Conservation (phyloP, 2,113 vertebrate genomes). For the Tretioscincus oriximinensis region DNA sequence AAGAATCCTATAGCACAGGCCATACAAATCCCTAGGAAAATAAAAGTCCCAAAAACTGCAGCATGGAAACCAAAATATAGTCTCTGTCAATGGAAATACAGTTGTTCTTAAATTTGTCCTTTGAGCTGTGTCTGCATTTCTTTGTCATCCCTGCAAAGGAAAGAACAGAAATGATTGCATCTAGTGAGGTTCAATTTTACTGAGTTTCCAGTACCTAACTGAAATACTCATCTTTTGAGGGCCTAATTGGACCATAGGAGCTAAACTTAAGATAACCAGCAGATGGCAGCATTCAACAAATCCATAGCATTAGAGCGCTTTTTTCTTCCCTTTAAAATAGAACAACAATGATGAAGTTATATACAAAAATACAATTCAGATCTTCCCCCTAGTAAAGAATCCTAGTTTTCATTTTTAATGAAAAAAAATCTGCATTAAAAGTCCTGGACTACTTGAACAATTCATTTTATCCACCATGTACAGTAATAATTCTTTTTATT, state of each 20-base stretch:
- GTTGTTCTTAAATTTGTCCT: too few species aligned
- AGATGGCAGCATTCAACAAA: conserved; percentile 69
- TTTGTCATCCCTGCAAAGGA: neutral
- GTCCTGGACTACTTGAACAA: neutral
- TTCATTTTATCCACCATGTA: neutral
- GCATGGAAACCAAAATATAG: too few species aligned
- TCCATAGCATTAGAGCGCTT: neutral
- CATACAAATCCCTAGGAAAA: too few species aligned
- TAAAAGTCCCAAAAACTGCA: too few species aligned
- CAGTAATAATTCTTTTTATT: neutral
- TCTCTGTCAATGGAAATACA: too few species aligned
- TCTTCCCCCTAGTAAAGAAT: neutral
- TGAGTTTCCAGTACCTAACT: too few species aligned
- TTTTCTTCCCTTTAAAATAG: neutral
- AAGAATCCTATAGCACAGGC: too few species aligned
- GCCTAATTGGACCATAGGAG: neutral
- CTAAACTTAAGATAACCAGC: conserved; percentile 40
- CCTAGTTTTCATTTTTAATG: too few species aligned
- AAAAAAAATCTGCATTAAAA: neutral
- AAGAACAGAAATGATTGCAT: neutral
- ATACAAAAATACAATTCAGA: neutral
- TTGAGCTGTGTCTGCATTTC: neutral
- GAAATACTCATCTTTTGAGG: neutral
- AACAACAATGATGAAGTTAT: neutral
- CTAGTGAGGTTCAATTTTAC: too few species aligned